Base-by-base conservation (phyloP, 1,140 invertebrate species). In the Palaemon carinicauda region DNA sequence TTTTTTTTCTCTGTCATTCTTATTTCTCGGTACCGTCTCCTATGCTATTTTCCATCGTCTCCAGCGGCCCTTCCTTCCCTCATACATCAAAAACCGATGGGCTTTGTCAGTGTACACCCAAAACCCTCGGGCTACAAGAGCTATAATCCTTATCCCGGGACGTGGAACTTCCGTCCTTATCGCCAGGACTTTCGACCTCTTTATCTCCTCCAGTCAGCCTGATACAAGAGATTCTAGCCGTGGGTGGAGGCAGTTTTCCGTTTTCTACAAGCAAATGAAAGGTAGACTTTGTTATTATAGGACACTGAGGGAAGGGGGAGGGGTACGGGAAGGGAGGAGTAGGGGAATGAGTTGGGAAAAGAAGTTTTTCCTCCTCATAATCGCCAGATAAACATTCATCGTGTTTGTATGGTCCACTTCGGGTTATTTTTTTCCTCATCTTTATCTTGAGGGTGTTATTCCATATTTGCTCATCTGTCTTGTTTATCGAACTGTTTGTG, bases 221-320 rank as follows among this genome's bases (percentile, higher is more conserved):
- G 41, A 41, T 41, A 41, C 41, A 41, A 41, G 41, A 21, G 65
- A 69, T 69, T 69, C 65, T 69, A 15, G 65, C 14, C 2, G 65
- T 5, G 65, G 65, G 65, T 21, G 65, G 65, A 69, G 65, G 7
- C 21, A n/a, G n/a, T n/a, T n/a, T n/a, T n/a, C 65, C 65, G 65
- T 69, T 69, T 69, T 69, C 65, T 69, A 69, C 65, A 69, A 69
- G 65, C 65, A 69, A 69, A 69, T 69, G 21, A 69, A 69, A 69
- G 65, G 65, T 69, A 69, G 65, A 69, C 65, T 69, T 31, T 69
- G 65, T 69, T 69, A 69, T 69, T 69, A 69, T 31, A 69, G 65
- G 65, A 27, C n/a, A 27, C n/a, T n/a, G n/a, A n/a, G n/a, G n/a
- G n/a, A n/a, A n/a, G n/a, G n/a, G n/a, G n/a, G n/a, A n/a, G n/a